phyloP scores from a whole-genome alignment of 2,888 invertebrate species.

The Acanthoscelides obtectus region DNA sequence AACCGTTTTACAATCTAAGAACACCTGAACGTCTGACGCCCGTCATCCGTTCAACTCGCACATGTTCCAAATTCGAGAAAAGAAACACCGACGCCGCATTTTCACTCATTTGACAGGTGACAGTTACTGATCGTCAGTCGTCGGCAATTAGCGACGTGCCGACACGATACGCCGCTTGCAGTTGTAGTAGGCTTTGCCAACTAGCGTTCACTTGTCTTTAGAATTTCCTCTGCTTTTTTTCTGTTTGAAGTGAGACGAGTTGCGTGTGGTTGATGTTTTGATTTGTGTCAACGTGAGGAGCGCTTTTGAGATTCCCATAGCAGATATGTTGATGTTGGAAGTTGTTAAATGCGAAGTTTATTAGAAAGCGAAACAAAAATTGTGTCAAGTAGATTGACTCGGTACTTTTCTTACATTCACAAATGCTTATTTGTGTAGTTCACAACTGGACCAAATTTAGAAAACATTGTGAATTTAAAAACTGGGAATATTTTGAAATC shows the following conservation, averaged over 20 bases:
- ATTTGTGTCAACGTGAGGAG: neutral
- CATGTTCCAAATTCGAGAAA: neutral
- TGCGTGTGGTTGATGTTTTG: neutral
- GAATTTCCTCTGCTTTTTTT: neutral
- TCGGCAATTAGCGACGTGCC: constrained; percentile 22
- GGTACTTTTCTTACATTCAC: too few species aligned
- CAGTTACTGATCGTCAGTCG: constrained; percentile 29
- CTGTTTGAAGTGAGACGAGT: neutral
- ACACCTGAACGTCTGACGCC: neutral
- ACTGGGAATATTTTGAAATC: too few species aligned
- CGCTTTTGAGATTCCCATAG: neutral
- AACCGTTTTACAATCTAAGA: neutral
- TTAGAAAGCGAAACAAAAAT: neutral
- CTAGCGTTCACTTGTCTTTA: neutral
- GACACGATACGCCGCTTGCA: constrained; percentile 21
- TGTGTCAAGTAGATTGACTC: neutral
- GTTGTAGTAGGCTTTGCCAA: neutral
- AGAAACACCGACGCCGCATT: neutral
- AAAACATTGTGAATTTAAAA: too few species aligned
- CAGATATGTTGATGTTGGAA: neutral
- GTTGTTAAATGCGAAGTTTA: neutral
- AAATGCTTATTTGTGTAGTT: too few species aligned
- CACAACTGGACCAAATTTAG: too few species aligned
- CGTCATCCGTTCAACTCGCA: neutral
- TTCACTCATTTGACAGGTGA: constrained; percentile 10